Conservation (phyloP, 2,888 invertebrate species). For the Pherbina coryleti region DNA sequence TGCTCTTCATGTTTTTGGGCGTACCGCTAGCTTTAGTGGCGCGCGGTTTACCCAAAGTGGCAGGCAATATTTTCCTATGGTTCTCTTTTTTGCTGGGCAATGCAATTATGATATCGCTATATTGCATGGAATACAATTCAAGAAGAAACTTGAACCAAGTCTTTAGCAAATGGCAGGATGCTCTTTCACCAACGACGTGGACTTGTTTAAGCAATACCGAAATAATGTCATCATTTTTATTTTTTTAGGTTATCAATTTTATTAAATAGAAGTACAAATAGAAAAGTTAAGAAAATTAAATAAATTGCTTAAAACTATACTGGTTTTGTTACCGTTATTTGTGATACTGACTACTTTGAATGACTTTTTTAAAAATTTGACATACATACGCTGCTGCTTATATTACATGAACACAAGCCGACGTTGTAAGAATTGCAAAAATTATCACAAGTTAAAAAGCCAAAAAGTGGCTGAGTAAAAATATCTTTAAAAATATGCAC, state of each 20-base stretch:
- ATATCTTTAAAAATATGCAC: background rate
- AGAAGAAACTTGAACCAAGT: constrained; percentile 55
- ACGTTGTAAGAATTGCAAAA: background rate
- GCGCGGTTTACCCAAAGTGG: constrained; percentile 69
- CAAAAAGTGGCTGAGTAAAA: background rate
- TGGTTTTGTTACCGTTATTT: background rate
- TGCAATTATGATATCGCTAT: constrained; percentile 76
- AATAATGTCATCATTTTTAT: no score
- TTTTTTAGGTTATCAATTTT: no score
- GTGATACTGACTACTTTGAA: background rate
- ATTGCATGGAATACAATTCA: constrained; percentile 79
- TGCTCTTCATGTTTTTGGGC: constrained; percentile 82
- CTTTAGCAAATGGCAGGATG: background rate
- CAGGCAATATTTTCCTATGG: constrained; percentile 88
- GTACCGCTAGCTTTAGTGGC: constrained; percentile 73
- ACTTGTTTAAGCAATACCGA: background rate
- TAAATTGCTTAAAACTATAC: background rate
- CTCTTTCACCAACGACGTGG: background rate
- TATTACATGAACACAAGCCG: background rate
- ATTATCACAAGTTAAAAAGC: constrained; percentile 55
- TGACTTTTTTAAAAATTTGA: background rate
- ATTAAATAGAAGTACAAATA: background rate
- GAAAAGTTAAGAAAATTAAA: background rate
- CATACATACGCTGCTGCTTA: background rate
- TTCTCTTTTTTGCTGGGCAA: constrained; percentile 82